Evolutionary conservation across 2,113 vertebrate species (phyloP), one percentile per base, ranked within the genome.

Genomic region (Drymodes brunneopygia): DNA sequence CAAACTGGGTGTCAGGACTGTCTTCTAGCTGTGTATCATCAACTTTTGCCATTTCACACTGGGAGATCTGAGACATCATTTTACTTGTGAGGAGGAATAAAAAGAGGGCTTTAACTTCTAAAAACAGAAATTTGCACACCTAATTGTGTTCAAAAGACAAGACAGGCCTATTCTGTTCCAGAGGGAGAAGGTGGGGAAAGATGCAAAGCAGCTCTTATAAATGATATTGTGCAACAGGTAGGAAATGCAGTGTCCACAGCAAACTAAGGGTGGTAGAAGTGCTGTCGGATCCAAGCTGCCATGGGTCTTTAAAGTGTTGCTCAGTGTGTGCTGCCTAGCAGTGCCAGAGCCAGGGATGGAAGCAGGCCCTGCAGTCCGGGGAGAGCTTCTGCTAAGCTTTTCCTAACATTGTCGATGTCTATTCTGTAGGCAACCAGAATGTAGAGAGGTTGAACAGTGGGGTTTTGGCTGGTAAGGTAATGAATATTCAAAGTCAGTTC

Each of bases 281-380:
- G 24, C 54, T 72, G 8, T 36, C 31, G 12, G 60, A 42, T 56
- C 5, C 5, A 6, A 10, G 15, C 48, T 58, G 54, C 71, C 12
- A 0, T 1, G 5, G 22, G 10, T 56, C 40, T n/a, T 70, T 4
- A 1, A 16, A 33, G 23, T 15, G 33, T 64, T 33, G 35, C 19
- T 7, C 9, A 0, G 19, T 5, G 15, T 2, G 3, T 25, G 2
- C 38, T 85, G 64, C 48, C 31, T 54, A 23, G 21, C 38, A 27
- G 11, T 21, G 56, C 53, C 35, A 38, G 36, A 65, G 10, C 23
- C 35, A 7, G 38, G 31, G 21, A 9, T 67, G 53, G 60, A 35
- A 25, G 4, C 1, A 31, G 40, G 6, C 29, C 9, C 28, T 54
- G 35, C 22, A 18, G 36, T 31, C 31, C 6, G 47, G 47, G 71